Base-by-base conservation (phyloP, 1,140 invertebrate species). In the Theocolax elegans region DNA sequence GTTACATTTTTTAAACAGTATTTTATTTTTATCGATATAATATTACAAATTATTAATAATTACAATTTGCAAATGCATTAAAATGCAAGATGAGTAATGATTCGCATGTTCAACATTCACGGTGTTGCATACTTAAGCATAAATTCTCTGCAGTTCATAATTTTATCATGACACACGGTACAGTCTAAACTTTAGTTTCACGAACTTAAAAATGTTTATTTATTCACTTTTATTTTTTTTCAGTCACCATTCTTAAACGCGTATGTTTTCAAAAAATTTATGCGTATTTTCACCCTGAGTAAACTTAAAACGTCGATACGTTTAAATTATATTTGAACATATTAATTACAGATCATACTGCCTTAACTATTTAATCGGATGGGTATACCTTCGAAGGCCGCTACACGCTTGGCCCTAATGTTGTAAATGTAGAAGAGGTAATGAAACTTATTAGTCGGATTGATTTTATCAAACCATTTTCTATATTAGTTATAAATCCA, bases 11-110 rank as follows among this genome's bases (percentile, higher is more conserved):
- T 54, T 63, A 46, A 68, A 68, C 67, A 68, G 38, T 8, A 53
- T 54, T 56, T 62, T 68, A 68, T 68, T n/a, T n/a, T 60, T 31
- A 60, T 62, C n/a, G 58, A 62, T 62, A 62, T 59, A 53, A 63
- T 63, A 49, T 42, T 68, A 68, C 56, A 68, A 54, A 65, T 65
- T 19, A 63, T 54, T 31, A 23, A 63, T 63, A 70, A 54, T 60
- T 63, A 29, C 27, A 63, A 46, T 54, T 49, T 56, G 59, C 27
- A 70, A 63, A 63, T 70, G 49, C 67, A 46, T 56, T 35, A 53
- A 70, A 63, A 70, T 70, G 67, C 59, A 70, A 23, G 25, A 42
- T 12, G 23, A 60, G n/a, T 53, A 62, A 29, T 53, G 13, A 59
- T 38, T 44, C 38, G 10, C 17, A 58, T 67, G 25, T 53, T 42